Conservation (phyloP, 2,113 vertebrate genomes). For the Psephotus haematonotus region DNA sequence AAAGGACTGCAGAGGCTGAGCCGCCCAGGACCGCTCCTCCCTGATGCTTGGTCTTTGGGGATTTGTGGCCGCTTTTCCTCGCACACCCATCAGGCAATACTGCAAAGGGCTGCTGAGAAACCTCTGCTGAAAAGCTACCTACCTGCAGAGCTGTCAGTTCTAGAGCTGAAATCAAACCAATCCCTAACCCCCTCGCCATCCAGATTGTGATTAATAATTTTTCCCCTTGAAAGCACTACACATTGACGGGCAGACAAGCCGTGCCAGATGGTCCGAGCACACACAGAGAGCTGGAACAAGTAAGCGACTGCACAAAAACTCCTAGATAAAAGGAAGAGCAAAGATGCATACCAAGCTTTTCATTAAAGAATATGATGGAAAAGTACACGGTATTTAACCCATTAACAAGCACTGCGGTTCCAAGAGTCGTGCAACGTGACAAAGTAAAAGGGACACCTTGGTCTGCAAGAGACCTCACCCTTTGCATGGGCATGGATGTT, state of each 20-base stretch:
- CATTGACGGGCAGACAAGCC: not conserved
- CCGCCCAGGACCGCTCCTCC: rapidly evolving
- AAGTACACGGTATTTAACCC: not conserved
- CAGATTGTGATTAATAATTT: constrained; percentile 48
- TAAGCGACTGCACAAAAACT: not conserved
- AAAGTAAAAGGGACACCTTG: not conserved
- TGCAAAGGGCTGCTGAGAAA: not conserved
- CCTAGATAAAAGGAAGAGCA: constrained; percentile 41
- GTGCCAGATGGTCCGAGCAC: constrained; percentile 49
- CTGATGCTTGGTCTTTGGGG: rapidly evolving
- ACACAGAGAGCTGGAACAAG: constrained; percentile 44
- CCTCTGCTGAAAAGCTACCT: not conserved
- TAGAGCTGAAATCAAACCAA: not conserved
- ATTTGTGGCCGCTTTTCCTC: not conserved
- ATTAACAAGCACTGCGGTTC: not conserved
- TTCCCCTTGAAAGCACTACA: constrained; percentile 16
- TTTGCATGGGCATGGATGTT: rapidly evolving
- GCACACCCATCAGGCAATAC: not conserved
- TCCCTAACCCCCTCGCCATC: not conserved
- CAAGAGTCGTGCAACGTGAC: not conserved
- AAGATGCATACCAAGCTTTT: constrained; percentile 14
- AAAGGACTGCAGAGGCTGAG: rapidly evolving
- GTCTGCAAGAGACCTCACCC: not conserved
- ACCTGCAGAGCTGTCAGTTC: not conserved
- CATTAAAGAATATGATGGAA: constrained; percentile 19